Evolutionary conservation across 2,113 vertebrate species (phyloP).

Genomic region (Ciconia maguari): DNA sequence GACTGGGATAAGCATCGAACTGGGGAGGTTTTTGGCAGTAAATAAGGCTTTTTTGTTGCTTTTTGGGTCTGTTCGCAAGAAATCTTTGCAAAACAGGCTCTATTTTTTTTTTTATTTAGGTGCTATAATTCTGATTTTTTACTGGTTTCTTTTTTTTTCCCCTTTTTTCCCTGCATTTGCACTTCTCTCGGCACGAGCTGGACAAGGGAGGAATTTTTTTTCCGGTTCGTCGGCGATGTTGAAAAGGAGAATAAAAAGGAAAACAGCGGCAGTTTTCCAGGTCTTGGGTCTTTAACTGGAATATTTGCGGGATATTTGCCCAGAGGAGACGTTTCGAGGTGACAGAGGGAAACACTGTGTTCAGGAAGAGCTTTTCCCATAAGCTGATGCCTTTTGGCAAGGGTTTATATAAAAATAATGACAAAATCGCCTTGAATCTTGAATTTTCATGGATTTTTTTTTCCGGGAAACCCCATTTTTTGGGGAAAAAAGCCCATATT

Average conservation of each 20-base stretch:
- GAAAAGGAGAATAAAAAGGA: neutral
- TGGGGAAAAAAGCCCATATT: rapidly evolving
- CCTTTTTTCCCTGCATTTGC: neutral
- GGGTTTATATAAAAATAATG: neutral
- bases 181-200: rapidly evolving
- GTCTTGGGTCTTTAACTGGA: neutral
- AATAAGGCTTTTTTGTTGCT: neutral
- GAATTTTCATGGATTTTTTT: neutral
- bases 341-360: rapidly evolving
- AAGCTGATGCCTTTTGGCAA: neutral
- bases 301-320: neutral
- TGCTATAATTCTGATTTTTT: neutral
- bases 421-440: neutral
- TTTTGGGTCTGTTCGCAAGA: neutral
- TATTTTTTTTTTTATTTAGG: no score
- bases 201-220: neutral
- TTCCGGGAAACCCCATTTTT: neutral
- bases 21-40: neutral
- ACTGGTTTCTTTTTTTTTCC: no score
- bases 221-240: neutral
- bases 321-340: neutral
- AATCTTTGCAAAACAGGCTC: neutral
- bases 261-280: neutral
- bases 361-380: neutral
- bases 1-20: rapidly evolving